phyloP scores from a whole-genome alignment of 2,797 vertebrate species.

The Enteromius mattozi region DNA sequence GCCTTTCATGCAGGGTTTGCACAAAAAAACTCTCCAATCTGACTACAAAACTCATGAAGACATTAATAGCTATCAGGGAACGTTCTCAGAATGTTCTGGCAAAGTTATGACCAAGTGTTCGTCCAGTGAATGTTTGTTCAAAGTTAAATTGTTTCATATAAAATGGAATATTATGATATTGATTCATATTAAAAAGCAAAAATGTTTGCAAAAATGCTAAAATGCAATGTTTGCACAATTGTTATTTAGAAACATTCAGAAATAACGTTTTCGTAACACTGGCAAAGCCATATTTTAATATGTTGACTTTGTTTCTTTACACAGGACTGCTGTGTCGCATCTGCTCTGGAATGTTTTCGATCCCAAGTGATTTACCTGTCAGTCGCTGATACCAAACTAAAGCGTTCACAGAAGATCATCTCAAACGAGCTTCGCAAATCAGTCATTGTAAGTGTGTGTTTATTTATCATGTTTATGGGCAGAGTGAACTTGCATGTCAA shows the following conservation, averaged over 20 bases:
- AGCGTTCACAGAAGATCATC: background rate
- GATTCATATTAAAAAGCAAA: background rate
- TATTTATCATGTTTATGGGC: background rate
- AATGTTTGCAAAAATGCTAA: background rate
- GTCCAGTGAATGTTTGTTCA: background rate
- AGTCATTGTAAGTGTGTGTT: constrained; percentile 65
- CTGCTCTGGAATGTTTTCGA: constrained; percentile 69
- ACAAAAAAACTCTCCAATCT: background rate
- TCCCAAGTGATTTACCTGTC: background rate
- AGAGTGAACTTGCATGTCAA: background rate
- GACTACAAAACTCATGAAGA: background rate
- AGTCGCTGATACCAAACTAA: fast-evolving
- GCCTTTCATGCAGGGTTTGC: background rate
- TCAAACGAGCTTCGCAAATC: background rate
- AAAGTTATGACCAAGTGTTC: background rate
- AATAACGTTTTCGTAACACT: background rate
- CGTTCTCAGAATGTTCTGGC: background rate
- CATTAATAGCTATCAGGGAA: background rate
- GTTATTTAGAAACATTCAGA: background rate
- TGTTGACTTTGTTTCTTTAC: constrained; percentile 20
- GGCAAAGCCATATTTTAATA: background rate
- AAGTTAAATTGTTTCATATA: background rate
- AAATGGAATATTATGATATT: no score
- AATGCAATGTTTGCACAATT: background rate
- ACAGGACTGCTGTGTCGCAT: constrained; percentile 71